Conservation (phyloP, 2,888 invertebrate species). For the Eueremaeus valkanovi region DNA sequence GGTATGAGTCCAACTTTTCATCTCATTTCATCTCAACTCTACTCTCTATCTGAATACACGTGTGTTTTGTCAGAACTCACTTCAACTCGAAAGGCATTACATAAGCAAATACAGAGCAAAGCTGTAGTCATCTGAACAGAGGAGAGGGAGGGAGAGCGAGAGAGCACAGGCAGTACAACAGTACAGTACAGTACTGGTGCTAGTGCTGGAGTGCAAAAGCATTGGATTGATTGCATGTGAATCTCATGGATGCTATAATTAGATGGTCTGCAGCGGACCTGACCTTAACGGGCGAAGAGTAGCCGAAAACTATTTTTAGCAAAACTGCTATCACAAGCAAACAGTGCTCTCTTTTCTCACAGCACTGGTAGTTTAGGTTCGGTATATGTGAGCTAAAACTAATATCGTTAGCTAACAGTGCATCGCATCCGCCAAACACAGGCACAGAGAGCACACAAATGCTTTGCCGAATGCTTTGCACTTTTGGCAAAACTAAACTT, state of each 20-base stretch:
- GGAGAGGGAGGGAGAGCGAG: too few species aligned
- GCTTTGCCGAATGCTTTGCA: slow-evolving; percentile 5
- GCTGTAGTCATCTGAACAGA: too few species aligned
- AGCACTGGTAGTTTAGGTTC: background rate
- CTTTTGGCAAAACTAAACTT: slow-evolving; percentile 23
- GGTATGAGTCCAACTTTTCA: slow-evolving; percentile 18
- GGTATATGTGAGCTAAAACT: slow-evolving; percentile 1
- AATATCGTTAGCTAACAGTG: slow-evolving; percentile 30
- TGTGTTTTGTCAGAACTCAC: slow-evolving; percentile 34
- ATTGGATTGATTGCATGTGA: background rate
- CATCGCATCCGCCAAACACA: slow-evolving; percentile 30
- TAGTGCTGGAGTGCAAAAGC: slow-evolving; percentile 12
- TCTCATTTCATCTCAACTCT: slow-evolving; percentile 31
- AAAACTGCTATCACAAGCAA: slow-evolving; percentile 4
- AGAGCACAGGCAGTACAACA: background rate
- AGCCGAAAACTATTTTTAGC: slow-evolving; percentile 38
- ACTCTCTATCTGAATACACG: slow-evolving; percentile 14
- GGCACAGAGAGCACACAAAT: too few species aligned
- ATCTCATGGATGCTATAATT: too few species aligned
- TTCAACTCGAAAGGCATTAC: slow-evolving; percentile 25
- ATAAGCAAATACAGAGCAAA: slow-evolving; percentile 31
- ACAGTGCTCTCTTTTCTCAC: slow-evolving; percentile 8
- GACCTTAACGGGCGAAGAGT: slow-evolving; percentile 39
- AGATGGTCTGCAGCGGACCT: slow-evolving; percentile 38
- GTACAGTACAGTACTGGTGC: background rate